phyloP scores from a whole-genome alignment of 2,888 invertebrate genomes.

The Melitaea athalia region DNA sequence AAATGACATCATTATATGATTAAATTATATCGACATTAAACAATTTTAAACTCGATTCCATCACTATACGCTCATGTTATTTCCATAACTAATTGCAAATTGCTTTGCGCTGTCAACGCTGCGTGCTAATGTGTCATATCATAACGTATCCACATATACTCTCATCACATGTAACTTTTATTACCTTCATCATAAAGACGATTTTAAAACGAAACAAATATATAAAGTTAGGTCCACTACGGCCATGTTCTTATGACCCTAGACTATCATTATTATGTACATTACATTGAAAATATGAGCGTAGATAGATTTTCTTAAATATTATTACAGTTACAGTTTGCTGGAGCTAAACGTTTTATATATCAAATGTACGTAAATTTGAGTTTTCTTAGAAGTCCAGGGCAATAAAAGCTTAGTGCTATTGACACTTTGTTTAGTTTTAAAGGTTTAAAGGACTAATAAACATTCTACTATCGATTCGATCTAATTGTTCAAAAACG shows the following conservation, averaged over 20 bases:
- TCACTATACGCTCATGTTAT: constrained; percentile 60
- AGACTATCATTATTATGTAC: constrained; percentile 33
- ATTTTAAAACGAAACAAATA: constrained; percentile 22
- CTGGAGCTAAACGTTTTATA: neutral
- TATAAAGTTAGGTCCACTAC: constrained; percentile 22
- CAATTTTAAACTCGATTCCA: constrained; percentile 28
- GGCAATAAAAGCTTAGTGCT: neutral
- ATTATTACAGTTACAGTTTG: neutral
- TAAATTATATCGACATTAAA: neutral
- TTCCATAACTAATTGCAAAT: constrained; percentile 81
- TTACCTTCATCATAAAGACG: constrained; percentile 11
- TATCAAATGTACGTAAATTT: neutral
- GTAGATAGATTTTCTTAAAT: constrained; percentile 25
- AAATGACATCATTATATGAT: neutral
- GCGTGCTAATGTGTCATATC: constrained; percentile 79
- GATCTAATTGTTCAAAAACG: no score
- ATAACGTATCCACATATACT: constrained; percentile 22
- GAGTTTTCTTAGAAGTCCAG: neutral
- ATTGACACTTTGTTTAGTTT: neutral
- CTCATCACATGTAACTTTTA: neutral
- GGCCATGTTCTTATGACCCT: constrained; percentile 33
- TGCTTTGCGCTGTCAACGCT: constrained; percentile 72
- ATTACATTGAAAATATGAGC: constrained; percentile 39
- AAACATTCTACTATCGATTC: no score
- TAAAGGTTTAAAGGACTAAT: neutral